Conservation (phyloP, 2,797 vertebrate genomes). For the Siniperca obscura region DNA sequence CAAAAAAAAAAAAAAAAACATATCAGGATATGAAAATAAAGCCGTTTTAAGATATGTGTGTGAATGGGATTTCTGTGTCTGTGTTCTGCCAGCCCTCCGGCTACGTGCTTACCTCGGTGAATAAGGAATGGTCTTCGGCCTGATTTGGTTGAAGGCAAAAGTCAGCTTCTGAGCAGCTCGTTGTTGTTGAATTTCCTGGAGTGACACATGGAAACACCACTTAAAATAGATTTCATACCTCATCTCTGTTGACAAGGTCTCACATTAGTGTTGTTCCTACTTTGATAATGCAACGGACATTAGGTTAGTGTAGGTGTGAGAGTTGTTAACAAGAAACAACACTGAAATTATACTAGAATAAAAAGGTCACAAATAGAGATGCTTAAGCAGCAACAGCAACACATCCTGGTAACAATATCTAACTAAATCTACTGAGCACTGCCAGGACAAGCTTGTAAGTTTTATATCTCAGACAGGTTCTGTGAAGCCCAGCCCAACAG, state of each 20-base stretch:
- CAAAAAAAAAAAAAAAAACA: neutral
- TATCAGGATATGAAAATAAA: neutral
- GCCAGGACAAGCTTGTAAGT: neutral
- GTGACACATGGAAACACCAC: slow-evolving; percentile 12
- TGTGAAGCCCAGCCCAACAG: neutral
- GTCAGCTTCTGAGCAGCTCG: slow-evolving; percentile 98
- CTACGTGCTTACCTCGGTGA: slow-evolving; percentile 90
- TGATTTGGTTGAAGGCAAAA: slow-evolving; percentile 97
- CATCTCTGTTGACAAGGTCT: neutral
- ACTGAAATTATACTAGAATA: neutral
- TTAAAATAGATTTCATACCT: neutral
- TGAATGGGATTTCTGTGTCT: neutral
- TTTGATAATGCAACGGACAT: accelerated
- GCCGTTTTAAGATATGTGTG: neutral
- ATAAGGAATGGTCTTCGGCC: slow-evolving; percentile 97
- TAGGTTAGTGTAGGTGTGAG: neutral
- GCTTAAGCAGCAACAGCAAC: neutral
- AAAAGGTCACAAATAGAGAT: neutral
- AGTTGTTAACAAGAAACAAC: neutral
- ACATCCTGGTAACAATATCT: neutral
- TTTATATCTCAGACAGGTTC: neutral
- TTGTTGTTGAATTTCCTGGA: slow-evolving; percentile 98
- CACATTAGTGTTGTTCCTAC: accelerated
- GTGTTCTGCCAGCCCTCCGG: neutral
- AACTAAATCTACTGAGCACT: neutral